Evolutionary conservation across 2,797 vertebrate genomes (phyloP).

Genomic region (Pseudomugil tenellus): DNA sequence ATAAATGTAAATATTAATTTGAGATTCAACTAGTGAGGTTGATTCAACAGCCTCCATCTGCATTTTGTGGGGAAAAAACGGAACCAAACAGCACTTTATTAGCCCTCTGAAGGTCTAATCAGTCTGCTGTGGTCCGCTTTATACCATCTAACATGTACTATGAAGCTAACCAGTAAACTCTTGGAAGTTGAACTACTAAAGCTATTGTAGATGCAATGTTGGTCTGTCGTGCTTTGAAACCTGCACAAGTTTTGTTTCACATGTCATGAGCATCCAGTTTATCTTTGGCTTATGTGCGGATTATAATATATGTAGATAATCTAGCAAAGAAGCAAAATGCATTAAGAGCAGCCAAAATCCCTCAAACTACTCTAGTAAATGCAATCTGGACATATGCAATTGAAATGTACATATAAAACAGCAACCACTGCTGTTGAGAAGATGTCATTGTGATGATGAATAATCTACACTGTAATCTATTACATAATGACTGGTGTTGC

Average conservation of each 20-base stretch:
- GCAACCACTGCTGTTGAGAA: not conserved
- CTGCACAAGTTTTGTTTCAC: conserved; percentile 8
- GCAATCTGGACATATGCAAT: not conserved
- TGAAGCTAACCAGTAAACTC: not conserved
- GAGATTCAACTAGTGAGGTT: not conserved
- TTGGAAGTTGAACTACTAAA: too few species aligned
- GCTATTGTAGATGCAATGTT: not conserved
- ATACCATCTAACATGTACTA: too few species aligned
- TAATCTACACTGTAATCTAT: too few species aligned
- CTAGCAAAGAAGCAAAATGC: conserved; percentile 39
- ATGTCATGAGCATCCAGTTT: conserved; percentile 24
- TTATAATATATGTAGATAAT: conserved; percentile 56
- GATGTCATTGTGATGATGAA: not conserved
- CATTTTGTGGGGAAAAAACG: not conserved
- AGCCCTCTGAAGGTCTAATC: not conserved
- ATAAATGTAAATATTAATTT: not conserved
- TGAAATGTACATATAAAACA: not conserved
- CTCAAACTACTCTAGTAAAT: not conserved
- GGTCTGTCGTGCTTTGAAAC: not conserved
- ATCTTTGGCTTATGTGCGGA: conserved; percentile 48
- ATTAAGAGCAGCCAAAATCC: conserved; percentile 21
- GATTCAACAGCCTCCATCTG: not conserved
- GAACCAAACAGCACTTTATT: not conserved
- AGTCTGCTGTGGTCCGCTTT: not conserved
- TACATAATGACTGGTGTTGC: not conserved